Evolutionary conservation across 2,113 vertebrate genomes (phyloP).

Genomic region (Eira barbara): DNA sequence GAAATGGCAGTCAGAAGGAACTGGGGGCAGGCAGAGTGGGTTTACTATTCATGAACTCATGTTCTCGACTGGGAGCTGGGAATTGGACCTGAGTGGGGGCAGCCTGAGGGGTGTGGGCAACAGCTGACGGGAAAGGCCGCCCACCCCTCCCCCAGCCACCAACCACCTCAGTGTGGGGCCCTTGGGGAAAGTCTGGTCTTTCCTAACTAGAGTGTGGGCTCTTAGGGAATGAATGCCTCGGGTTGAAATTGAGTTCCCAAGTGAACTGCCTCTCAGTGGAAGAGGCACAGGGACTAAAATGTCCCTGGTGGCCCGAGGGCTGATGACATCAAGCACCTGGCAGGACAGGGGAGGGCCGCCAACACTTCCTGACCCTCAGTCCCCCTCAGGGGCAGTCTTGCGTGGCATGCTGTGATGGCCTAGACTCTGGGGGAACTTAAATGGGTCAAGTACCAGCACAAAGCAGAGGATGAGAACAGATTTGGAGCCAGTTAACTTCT

Average conservation of each 20-base stretch:
- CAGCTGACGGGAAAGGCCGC: not conserved
- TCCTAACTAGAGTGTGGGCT: not conserved
- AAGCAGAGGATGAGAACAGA: not conserved
- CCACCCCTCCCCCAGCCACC: not conserved
- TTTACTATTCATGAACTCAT: not conserved
- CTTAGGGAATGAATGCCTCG: not conserved
- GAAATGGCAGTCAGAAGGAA: not conserved
- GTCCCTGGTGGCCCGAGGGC: not conserved
- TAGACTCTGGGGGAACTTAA: not conserved
- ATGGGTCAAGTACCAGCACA: not conserved
- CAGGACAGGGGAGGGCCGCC: not conserved
- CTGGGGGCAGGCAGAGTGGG: not conserved
- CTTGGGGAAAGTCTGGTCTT: constrained; percentile 18
- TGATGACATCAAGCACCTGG: not conserved
- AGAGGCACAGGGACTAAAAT: not conserved
- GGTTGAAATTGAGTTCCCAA: not conserved
- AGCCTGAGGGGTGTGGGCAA: not conserved
- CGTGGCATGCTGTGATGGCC: not conserved
- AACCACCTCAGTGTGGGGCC: not conserved
- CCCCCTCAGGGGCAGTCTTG: not conserved
- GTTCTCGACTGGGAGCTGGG: not conserved
- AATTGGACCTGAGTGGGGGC: not conserved
- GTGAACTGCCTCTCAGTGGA: not conserved
- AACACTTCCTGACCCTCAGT: not conserved
- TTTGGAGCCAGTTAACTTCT: not conserved